Evolutionary conservation across 2,113 vertebrate genomes (phyloP), one percentile per base, ranked within the genome.

Genomic region (Psettodes erumei): DNA sequence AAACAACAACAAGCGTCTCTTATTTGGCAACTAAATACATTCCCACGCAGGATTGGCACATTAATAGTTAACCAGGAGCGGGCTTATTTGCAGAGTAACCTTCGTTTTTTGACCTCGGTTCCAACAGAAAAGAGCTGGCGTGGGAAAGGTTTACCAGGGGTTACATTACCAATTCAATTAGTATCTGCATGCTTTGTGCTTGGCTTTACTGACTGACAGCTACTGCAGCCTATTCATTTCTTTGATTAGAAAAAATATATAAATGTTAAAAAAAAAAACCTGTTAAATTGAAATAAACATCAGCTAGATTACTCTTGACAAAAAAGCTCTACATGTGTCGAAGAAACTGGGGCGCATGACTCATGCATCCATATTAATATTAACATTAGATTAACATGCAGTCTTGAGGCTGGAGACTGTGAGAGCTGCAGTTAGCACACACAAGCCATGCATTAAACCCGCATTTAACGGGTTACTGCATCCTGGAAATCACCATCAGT

Each of bases 131-230:
- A 15, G 73, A 77, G 51, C 18, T 13, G 23, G 43, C 78, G 83
- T 91, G 89, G 89, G 85, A 89, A 91, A 84, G 43, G 56, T 73
- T 89, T 43, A 18, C 35, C 51, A 21, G 35, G 64, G 71, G 68
- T 86, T 68, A 50, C 33, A 66, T 88, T 88, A 79, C 84, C 83
- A 92, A 84, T 88, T 88, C 77, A 86, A 69, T 85, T 78, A 75
- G 0, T 8, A 51, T 40, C 28, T 74, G 51, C n/a, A 7, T 33
- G 43, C 75, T 70, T 71, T 72, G 66, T 83, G 68, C 9, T 32
- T 2, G 6, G 28, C 13, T 70, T 76, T 5, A 1, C 50, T 77
- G 3, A 76, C 77, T 6, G 2, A n/a, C 55, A 40, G 43, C 32
- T 23, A 40, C 45, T 66, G 5, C 43, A 47, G 30, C 23, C 62